Evolutionary conservation across 2,797 vertebrate genomes (phyloP).

Genomic region (Melanotaenia trifasciata): DNA sequence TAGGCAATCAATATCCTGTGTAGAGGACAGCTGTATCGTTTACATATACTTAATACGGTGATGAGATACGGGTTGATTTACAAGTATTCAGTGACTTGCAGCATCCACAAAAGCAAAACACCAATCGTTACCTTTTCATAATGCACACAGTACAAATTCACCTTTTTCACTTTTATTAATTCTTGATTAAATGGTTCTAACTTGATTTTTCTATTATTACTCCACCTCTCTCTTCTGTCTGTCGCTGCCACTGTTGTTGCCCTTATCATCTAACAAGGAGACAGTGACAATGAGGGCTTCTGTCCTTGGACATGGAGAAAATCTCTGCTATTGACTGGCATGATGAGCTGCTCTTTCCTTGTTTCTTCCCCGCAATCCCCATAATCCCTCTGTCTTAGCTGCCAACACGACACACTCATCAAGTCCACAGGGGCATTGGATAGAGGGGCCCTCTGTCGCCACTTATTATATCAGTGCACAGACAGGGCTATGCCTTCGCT

Average conservation of each 20-base stretch:
- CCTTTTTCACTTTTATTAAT: neutral
- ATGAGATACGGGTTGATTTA: slow-evolving; percentile 34
- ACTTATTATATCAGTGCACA: slow-evolving; percentile 73
- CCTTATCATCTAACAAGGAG: slow-evolving; percentile 73
- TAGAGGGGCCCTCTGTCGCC: slow-evolving; percentile 67
- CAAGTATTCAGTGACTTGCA: slow-evolving; percentile 18
- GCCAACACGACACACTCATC: slow-evolving; percentile 74
- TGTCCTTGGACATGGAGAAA: slow-evolving; percentile 77
- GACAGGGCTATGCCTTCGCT: slow-evolving; percentile 57
- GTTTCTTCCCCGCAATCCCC: slow-evolving; percentile 71
- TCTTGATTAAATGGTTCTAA: slow-evolving; percentile 15
- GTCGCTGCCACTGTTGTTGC: slow-evolving; percentile 35
- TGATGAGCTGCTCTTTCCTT: slow-evolving; percentile 78
- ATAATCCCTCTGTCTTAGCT: slow-evolving; percentile 78
- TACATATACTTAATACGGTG: slow-evolving; percentile 24
- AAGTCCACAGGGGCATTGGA: slow-evolving; percentile 69
- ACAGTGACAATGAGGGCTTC: slow-evolving; percentile 66
- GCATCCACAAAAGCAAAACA: slow-evolving; percentile 25
- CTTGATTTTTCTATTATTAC: slow-evolving; percentile 23
- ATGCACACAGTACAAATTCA: slow-evolving; percentile 7
- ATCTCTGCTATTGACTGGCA: slow-evolving; percentile 77
- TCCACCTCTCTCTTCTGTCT: slow-evolving; percentile 1
- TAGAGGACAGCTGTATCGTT: slow-evolving; percentile 22
- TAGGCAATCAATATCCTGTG: slow-evolving; percentile 23
- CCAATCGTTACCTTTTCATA: neutral